Evolutionary conservation across 2,113 vertebrate genomes (phyloP).

Genomic region (Choloepus hoffmanni): DNA sequence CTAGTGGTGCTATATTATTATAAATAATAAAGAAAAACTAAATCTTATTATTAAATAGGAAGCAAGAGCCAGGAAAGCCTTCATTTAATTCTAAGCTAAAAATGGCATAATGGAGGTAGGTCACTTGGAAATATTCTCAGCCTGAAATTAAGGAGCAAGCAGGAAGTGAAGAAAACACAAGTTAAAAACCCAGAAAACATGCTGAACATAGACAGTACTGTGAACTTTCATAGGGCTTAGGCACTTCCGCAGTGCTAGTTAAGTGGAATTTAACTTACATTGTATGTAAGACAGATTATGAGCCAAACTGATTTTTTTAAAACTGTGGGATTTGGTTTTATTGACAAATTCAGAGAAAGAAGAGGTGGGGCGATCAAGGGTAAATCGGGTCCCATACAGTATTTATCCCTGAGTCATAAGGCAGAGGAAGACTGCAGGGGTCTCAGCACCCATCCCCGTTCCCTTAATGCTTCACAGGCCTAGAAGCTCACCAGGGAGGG

Average conservation of each 20-base stretch:
- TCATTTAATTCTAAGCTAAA: background rate
- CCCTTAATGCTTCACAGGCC: background rate
- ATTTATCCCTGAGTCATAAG: background rate
- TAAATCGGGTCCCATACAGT: background rate
- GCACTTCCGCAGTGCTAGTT: background rate
- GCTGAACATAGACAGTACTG: background rate
- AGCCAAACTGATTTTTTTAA: background rate
- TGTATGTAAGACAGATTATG: background rate
- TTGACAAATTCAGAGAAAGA: background rate
- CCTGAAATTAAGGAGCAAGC: background rate
- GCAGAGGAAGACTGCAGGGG: background rate
- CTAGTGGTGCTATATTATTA: background rate
- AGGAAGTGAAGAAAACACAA: background rate
- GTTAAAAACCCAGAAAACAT: background rate
- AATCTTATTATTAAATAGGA: background rate
- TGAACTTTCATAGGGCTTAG: fast-evolving
- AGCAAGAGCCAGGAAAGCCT: background rate
- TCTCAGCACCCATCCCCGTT: background rate
- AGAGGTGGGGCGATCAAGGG: background rate
- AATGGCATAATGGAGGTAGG: background rate
- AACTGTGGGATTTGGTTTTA: constrained; percentile 9
- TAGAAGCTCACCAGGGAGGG: background rate
- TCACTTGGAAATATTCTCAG: background rate
- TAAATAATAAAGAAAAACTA: constrained; percentile 27
- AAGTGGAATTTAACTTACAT: background rate